These are phyloP conservation scores for Apis mellifera DNA, from an alignment of 1,140 invertebrate genomes.

Conservation along the genomic window DNA sequence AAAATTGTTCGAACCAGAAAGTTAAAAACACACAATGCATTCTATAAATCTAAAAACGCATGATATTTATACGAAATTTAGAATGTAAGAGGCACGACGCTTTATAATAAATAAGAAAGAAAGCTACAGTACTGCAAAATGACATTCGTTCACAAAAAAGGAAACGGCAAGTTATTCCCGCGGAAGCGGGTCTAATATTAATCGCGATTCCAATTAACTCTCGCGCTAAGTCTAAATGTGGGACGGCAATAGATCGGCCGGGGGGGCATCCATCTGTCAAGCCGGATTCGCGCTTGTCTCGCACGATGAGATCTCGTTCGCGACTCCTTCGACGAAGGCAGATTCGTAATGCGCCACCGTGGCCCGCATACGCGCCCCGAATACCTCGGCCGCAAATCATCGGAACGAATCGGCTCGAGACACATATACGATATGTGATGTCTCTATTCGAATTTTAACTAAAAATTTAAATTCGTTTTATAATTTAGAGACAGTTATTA, in stretches of 20 bases:
- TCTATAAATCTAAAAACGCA: too few relatives aligned
- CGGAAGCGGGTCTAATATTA: constrained; percentile 58
- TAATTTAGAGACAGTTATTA: too few relatives aligned
- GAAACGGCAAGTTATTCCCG: constrained; percentile 34
- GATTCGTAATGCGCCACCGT: constrained; percentile 44
- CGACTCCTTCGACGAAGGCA: constrained; percentile 31
- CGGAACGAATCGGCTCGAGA: constrained; percentile 1
- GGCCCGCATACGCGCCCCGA: constrained; percentile 42
- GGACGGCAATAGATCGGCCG: constrained; percentile 54
- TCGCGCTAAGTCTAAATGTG: constrained; percentile 48
- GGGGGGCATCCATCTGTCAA: constrained; percentile 4
- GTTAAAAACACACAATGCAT: too few relatives aligned
- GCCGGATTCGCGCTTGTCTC: too few relatives aligned
- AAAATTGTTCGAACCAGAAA: too few relatives aligned
- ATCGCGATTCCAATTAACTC: constrained; percentile 63
- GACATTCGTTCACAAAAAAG: constrained; percentile 22
- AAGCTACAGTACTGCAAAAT: not conserved
- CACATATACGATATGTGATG: too few relatives aligned
- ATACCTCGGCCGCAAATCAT: constrained; percentile 53
- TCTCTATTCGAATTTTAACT: too few relatives aligned
- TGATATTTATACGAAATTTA: too few relatives aligned
- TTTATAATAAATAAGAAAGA: too few relatives aligned
- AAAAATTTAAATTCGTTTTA: too few relatives aligned
- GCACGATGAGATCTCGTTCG: too few relatives aligned
- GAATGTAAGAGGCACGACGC: too few relatives aligned